These are phyloP conservation scores for Procapra przewalskii DNA, from an alignment of 2,113 vertebrate genomes.

Conservation along the genomic window DNA sequence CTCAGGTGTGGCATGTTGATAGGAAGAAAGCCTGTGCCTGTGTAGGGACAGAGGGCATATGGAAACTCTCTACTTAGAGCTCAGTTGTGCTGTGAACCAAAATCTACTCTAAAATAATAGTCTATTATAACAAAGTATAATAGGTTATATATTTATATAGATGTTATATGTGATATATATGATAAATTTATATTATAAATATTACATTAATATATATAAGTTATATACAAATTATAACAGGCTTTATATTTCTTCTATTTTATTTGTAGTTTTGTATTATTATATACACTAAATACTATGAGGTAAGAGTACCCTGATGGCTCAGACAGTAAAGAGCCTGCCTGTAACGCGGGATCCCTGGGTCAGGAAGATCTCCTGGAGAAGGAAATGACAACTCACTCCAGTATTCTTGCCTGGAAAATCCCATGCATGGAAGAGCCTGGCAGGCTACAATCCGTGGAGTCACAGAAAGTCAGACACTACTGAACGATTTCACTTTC, in stretches of 20 bases:
- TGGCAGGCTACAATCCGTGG: background rate
- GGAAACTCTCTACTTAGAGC: background rate
- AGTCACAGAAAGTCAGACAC: background rate
- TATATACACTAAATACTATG: background rate
- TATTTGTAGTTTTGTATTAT: background rate
- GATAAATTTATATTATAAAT: background rate
- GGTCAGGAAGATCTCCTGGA: background rate
- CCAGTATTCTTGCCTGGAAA: background rate
- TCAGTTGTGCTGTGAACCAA: background rate
- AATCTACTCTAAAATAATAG: background rate
- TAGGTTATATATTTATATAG: background rate
- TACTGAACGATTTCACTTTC: background rate
- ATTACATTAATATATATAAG: background rate
- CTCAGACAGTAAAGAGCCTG: background rate
- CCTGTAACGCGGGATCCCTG: rapidly evolving
- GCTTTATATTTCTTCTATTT: background rate
- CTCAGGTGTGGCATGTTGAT: background rate
- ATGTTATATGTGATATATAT: background rate
- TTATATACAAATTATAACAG: background rate
- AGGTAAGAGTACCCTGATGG: background rate
- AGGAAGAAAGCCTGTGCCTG: background rate
- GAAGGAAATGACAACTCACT: background rate
- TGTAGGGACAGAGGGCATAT: no score
- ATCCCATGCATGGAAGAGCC: background rate
- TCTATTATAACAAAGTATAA: background rate